These are phyloP conservation scores for Incurvaria masculella DNA, from an alignment of 2,888 invertebrate species.

Conservation along the genomic window DNA sequence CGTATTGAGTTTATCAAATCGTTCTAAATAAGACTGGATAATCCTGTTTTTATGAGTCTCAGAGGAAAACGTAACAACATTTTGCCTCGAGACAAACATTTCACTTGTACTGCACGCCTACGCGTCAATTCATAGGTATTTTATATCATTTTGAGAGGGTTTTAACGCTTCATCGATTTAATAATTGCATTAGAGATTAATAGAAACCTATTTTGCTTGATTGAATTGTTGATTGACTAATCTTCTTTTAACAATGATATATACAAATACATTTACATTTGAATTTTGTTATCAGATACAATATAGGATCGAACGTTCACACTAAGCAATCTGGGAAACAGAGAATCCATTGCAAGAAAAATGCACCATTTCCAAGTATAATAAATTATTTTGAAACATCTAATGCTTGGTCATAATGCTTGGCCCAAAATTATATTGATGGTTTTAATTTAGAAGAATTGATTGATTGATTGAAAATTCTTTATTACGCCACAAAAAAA, in stretches of 20 bases:
- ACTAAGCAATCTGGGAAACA: too few relatives aligned
- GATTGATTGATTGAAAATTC: too few relatives aligned
- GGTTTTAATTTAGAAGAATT: background rate
- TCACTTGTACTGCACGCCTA: background rate
- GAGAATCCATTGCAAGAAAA: too few relatives aligned
- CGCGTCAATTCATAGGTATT: background rate
- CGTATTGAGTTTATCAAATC: background rate
- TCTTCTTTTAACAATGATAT: background rate
- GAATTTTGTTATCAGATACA: too few relatives aligned
- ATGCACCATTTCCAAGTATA: too few relatives aligned
- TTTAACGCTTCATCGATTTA: background rate
- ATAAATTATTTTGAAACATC: too few relatives aligned
- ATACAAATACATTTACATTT: too few relatives aligned
- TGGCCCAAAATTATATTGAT: too few relatives aligned
- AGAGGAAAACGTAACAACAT: background rate
- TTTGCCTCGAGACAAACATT: background rate
- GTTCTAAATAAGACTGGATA: background rate
- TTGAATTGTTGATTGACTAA: background rate
- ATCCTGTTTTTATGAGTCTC: background rate
- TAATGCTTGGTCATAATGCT: too few relatives aligned
- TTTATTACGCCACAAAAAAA: too few relatives aligned
- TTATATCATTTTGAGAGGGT: background rate
- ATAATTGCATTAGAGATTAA: background rate
- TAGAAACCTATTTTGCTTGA: background rate
- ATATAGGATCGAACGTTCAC: background rate